Evolutionary conservation across 2,888 invertebrate genomes (phyloP), one percentile per base, ranked within the genome.

Genomic region (Caenorhabditis angaria): DNA sequence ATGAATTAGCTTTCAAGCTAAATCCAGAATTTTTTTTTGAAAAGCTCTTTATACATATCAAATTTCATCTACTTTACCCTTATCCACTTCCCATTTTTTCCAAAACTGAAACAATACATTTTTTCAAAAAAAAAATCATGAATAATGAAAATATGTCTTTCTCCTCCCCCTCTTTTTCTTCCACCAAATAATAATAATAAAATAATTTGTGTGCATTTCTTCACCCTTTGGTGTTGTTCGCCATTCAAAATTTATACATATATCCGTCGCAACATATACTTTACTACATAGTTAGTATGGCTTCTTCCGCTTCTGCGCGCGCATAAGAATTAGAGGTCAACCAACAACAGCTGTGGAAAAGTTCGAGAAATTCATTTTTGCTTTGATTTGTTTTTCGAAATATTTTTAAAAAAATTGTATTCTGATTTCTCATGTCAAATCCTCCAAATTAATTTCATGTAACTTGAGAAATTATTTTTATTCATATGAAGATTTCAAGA

Each of bases 231-330:
- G 47, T 29, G 51, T 59, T 32, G 53, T n/a, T 28, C 48, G 10
- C 60, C 28, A 62, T 35, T 53, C n/a, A n/a, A n/a, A n/a, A n/a
- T n/a, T 57, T 41, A 58, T 63, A 69, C 63, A 60, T 63, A 63
- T 64, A 63, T 69, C n/a, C n/a, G 61, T 61, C 71, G 63, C 66
- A 71, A 66, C 71, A 71, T 61, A 71, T 71, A 71, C 71, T 71
- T 71, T 71, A 71, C 71, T 63, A 63, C 71, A 66, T 71, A 61
- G 71, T 71, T 66, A 71, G 63, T 59, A 66, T 59, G 60, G 61
- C 70, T 62, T 70, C 65, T 71, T 66, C 66, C 71, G 66, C 71
- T 71, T 66, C 65, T 70, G 61, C 70, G 70, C 65, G 61, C 61
- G 22, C 22, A 61, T 60, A 41, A 41, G 18, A 41, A 18, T 18